Evolutionary conservation across 2,797 vertebrate genomes (phyloP), one percentile per base, ranked within the genome.

Genomic region (Sebastes hubbsi): DNA sequence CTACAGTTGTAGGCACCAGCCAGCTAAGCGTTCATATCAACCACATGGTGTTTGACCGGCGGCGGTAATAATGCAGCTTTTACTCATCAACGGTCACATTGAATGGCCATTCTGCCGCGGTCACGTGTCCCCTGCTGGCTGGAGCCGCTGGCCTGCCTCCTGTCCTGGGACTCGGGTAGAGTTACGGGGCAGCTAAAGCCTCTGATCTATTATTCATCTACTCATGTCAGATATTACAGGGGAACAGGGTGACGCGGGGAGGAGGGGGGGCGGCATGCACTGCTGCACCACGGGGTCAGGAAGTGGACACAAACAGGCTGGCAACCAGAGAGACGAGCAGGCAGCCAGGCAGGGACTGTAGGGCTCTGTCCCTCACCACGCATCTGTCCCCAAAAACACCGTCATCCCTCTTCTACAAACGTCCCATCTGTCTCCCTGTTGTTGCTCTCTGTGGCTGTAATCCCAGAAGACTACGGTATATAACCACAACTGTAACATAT

Each of bases 141-240:
- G 78, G 24, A 63, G 80, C 75, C 25, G 24, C 79, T 20, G 88
- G 82, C 83, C 87, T 85, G 86, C 86, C 88, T 92, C 89, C 82
- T 86, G 83, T 89, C 88, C 87, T 25, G 80, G 71, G 75, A 72
- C 84, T 20, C 27, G 78, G 89, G 32, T 94, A 70, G 68, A 81
- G 90, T 94, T 94, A 89, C 92, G 1, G 78, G 83, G 34, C 75
- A 87, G 83, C 87, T 84, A 84, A 86, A 91, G 78, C 82, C 86
- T 90, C 88, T 89, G 87, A 93, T 94, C 74, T 90, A 92, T 94
- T 92, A 94, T 94, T 94, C 78, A 94, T 92, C 65, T 60, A 82
- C 80, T 78, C 89, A 89, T 93, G 90, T 92, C 91, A 92, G 82
- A 92, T 89, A 90, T 90, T 88, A 92, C 81, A 77, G 88, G 85